phyloP scores from a whole-genome alignment of 2,888 invertebrate species.

The Aleiodes leptofemur region DNA sequence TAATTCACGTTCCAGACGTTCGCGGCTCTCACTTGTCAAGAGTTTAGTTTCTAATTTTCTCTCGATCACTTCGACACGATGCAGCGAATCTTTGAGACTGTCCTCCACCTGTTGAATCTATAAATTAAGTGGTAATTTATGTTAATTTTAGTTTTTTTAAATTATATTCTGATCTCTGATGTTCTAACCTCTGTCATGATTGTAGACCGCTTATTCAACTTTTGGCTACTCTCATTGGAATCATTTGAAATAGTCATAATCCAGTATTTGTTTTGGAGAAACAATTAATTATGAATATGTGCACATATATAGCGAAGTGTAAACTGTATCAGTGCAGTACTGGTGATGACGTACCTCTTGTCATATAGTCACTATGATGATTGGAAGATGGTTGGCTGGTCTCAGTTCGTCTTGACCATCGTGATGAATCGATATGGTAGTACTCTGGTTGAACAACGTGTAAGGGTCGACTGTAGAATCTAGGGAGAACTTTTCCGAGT shows the following conservation, averaged over 20 bases:
- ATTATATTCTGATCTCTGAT: background rate
- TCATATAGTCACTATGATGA: too few species aligned
- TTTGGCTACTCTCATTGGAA: background rate
- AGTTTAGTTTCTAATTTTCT: conserved; percentile 61
- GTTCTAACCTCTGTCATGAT: conserved; percentile 59
- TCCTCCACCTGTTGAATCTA: conserved; percentile 68
- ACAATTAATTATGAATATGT: too few species aligned
- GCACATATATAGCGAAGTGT: too few species aligned
- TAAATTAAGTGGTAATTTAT: conserved; percentile 29
- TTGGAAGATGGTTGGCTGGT: too few species aligned
- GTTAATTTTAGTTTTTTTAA: background rate
- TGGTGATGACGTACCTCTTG: too few species aligned
- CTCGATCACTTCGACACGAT: conserved; percentile 64
- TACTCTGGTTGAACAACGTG: too few species aligned
- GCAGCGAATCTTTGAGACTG: conserved; percentile 61
- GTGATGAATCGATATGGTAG: too few species aligned
- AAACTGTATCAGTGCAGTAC: too few species aligned
- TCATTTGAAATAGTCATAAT: conserved; percentile 1
- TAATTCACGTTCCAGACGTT: conserved; percentile 66
- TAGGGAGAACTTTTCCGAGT: too few species aligned
- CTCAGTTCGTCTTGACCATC: too few species aligned
- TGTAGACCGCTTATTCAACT: conserved; percentile 21
- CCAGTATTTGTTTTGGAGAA: too few species aligned
- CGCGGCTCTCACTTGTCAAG: conserved; percentile 65
- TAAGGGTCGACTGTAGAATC: too few species aligned